phyloP scores from a whole-genome alignment of 2,113 vertebrate species.

The Oryzias woworae region DNA sequence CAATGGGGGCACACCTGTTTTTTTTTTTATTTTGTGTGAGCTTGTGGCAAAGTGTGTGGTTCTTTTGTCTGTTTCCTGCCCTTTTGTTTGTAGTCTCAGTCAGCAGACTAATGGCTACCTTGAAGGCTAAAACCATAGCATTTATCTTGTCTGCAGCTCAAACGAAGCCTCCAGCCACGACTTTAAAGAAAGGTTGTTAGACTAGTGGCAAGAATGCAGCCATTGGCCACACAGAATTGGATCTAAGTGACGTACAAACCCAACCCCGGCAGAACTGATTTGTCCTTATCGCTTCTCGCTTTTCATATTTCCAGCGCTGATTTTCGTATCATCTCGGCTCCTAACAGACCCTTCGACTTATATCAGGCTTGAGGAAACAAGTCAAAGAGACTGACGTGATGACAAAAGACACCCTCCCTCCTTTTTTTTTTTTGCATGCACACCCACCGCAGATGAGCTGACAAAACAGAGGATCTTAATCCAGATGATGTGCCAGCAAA shows the following conservation, averaged over 20 bases:
- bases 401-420: constrained; percentile 56
- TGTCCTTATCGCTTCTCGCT: background rate
- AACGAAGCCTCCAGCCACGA: constrained; percentile 44
- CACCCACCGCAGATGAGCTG: constrained; percentile 53
- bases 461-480: constrained; percentile 58
- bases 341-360: constrained; percentile 31
- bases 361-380: constrained; percentile 21
- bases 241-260: constrained; percentile 9
- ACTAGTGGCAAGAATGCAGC: constrained; percentile 31
- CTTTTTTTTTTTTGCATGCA: constrained; percentile 6
- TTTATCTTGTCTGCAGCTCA: constrained; percentile 58
- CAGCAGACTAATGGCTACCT: constrained; percentile 62
- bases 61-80: constrained; percentile 46
- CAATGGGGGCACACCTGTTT: constrained; percentile 58
- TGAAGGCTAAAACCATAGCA: constrained; percentile 62
- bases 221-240: constrained; percentile 6
- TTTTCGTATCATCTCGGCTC: constrained; percentile 22
- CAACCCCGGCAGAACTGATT: constrained; percentile 8
- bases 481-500: constrained; percentile 61
- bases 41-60: constrained; percentile 35
- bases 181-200: constrained; percentile 37
- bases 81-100: constrained; percentile 52
- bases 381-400: constrained; percentile 43
- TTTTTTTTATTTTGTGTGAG: background rate
- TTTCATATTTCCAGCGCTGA: background rate